Base-by-base conservation (phyloP, 2,113 vertebrate species). In the Tragelaphus buxtoni region DNA sequence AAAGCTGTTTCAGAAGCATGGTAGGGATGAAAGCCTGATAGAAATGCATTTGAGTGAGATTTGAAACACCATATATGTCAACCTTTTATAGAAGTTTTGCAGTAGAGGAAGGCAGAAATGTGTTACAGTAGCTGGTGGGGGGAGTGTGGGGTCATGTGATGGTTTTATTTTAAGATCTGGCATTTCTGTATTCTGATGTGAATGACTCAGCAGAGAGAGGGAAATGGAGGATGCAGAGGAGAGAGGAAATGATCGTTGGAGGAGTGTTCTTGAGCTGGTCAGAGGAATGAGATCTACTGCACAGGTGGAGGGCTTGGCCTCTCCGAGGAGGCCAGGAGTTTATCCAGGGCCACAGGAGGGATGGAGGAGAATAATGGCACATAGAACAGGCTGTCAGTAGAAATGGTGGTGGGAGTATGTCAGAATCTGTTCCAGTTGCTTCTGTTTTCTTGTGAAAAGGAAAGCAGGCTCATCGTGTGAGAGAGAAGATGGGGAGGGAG, bases 391-490 rank as follows among this genome's bases (percentile, higher is more conserved):
- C 16, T 7, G 45, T 53, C n/a, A 4, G 83, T 5, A 65, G 65
- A 26, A 8, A 4, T 47, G 63, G 42, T 30, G 51, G 51, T 20
- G 8, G 81, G 28, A 53, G 30, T 30, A 53, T 18, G 47, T 60
- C 55, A 14, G 32, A 9, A 24, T 9, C 58, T 30, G 60, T 72
- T 58, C 61, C 20, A 17, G 28, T 79, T 69, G 58, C n/a, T 74
- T 89, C 63, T 93, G 72, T 81, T 95, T 90, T 81, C 58, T 96
- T 7, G 11, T 76, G 80, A 45, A 65, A 79, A 88, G 53, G 60
- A 49, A 94, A 90, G 55, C 7, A 90, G 82, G 63, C 10, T 88
- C 14, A 53, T 60, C 7, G 14, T 58, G 35, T 65, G 56, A 88
- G 35, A 91, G 18, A 88, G 58, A 47, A 53, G 49, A 4, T 42